Evolutionary conservation across 2,797 vertebrate genomes (phyloP).

Genomic region (Heteromormyrus szaboi): DNA sequence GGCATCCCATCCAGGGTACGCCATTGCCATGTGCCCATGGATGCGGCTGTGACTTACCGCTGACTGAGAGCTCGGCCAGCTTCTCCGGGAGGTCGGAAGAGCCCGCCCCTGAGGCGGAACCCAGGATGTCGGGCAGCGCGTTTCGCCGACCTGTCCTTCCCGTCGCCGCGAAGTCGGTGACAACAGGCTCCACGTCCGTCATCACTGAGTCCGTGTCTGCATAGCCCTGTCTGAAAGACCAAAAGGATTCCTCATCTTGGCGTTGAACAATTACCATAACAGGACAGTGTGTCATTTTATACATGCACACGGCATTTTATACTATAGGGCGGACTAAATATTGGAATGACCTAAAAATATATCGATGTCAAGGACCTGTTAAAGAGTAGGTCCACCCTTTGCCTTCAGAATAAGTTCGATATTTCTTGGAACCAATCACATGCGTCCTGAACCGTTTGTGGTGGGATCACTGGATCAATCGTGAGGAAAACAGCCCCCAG

Average conservation of each 20-base stretch:
- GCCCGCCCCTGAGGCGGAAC: conserved; percentile 52
- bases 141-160: conserved; percentile 76
- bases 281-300: not conserved
- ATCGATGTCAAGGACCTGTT: not conserved
- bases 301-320: not conserved
- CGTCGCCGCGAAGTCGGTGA: conserved; percentile 72
- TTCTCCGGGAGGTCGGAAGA: conserved; percentile 66
- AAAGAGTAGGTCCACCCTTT: not conserved
- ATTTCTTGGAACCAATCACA: not conserved
- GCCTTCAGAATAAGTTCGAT: not conserved
- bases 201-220: conserved; percentile 69
- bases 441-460: not conserved
- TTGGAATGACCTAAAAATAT: not conserved
- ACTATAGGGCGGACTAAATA: not conserved
- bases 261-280: not conserved
- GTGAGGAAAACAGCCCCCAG: not conserved
- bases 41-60: conserved; percentile 51
- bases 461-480: not conserved
- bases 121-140: conserved; percentile 75
- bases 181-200: conserved; percentile 78
- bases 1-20: not conserved
- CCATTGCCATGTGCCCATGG: not conserved
- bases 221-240: conserved; percentile 67
- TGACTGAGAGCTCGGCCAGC: conserved; percentile 64
- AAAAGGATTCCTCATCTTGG: not conserved